Conservation (phyloP, 2,888 invertebrate genomes). For the Syrista parreyssii region DNA sequence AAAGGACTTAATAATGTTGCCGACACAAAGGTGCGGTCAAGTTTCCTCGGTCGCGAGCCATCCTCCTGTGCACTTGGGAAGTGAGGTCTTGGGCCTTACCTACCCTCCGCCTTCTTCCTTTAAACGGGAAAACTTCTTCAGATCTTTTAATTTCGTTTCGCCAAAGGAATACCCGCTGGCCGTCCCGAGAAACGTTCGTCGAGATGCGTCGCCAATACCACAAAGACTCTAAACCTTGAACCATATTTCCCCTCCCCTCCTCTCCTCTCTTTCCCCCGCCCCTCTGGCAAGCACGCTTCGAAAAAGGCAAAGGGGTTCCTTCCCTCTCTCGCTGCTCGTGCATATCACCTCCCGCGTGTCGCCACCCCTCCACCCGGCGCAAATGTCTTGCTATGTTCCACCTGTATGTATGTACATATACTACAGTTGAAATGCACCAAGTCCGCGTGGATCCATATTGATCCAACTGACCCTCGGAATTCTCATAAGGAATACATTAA, state of each 20-base stretch:
- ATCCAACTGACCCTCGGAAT: too few species aligned
- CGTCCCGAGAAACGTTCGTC: constrained; percentile 10
- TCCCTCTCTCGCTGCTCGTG: too few species aligned
- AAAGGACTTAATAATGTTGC: constrained; percentile 60
- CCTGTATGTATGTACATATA: too few species aligned
- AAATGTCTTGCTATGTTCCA: too few species aligned
- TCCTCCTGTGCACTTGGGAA: constrained; percentile 7
- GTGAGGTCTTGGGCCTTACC: too few species aligned
- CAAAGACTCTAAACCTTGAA: constrained; percentile 10
- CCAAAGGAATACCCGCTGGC: constrained; percentile 8
- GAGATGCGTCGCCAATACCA: constrained; percentile 21
- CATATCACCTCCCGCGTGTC: too few species aligned
- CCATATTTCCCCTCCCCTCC: not conserved
- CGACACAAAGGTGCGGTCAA: constrained; percentile 56
- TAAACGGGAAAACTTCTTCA: constrained; percentile 43
- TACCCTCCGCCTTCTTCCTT: too few species aligned
- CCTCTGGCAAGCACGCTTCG: not conserved
- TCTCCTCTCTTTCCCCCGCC: not conserved
- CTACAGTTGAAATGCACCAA: too few species aligned
- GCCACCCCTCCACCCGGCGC: too few species aligned
- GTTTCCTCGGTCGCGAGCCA: constrained; percentile 45
- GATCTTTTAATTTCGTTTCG: constrained; percentile 61
- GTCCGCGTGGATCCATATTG: too few species aligned
- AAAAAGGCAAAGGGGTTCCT: too few species aligned
- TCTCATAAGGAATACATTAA: too few species aligned